phyloP scores from a whole-genome alignment of 2,888 invertebrate species.

The Cryptus viduatorius region DNA sequence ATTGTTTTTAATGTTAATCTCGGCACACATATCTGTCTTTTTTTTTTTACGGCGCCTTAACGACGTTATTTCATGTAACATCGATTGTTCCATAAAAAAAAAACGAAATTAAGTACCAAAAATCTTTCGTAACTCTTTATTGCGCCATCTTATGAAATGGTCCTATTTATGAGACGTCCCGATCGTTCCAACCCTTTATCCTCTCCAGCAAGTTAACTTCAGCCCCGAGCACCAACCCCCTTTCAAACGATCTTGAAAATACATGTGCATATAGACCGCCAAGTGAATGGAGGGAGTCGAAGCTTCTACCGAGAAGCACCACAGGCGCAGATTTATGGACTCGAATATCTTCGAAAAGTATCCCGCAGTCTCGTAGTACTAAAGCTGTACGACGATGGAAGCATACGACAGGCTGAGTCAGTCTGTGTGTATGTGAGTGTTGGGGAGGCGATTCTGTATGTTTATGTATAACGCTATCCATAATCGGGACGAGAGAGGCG shows the following conservation, averaged over 20 bases:
- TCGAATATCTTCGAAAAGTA: constrained; percentile 50
- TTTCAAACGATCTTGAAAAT: neutral
- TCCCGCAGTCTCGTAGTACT: neutral
- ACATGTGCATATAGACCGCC: neutral
- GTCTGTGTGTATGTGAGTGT: neutral
- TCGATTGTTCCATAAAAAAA: neutral
- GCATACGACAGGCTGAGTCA: neutral
- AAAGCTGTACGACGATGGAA: neutral
- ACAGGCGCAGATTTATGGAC: constrained; percentile 35
- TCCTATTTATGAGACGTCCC: neutral
- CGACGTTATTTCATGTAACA: too few species aligned
- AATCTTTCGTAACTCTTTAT: neutral
- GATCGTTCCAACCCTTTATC: neutral
- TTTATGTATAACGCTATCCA: constrained; percentile 32
- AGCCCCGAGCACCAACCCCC: neutral
- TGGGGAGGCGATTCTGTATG: neutral
- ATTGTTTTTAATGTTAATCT: too few species aligned
- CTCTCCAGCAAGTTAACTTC: constrained; percentile 1
- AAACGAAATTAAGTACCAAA: neutral
- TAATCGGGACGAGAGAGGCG: constrained; percentile 43
- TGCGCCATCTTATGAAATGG: neutral
- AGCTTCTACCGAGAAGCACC: neutral
- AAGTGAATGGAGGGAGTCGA: neutral
- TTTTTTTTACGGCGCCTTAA: too few species aligned
- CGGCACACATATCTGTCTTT: too few species aligned